Percentiles rank a stretch among this genome's conserved stretches.
Conservation (phyloP, 2,797 vertebrate species). For the Peromyscus melanophrys region DNA sequence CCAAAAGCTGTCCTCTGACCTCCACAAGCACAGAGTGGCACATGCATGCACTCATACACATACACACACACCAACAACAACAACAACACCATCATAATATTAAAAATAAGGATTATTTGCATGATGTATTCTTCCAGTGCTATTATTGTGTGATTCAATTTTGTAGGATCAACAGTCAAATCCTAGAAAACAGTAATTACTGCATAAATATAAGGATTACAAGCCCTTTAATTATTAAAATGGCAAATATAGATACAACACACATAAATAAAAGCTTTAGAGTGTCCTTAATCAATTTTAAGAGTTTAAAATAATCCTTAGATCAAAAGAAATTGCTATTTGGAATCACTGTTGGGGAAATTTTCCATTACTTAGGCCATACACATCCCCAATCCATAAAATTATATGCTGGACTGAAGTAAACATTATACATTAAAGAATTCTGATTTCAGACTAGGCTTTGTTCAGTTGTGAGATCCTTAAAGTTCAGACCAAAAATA, state of each 20-base stretch:
- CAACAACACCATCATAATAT: not conserved
- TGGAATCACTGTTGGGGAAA: not conserved
- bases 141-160: slow-evolving; percentile 25
- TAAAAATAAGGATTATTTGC: not conserved
- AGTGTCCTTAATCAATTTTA: not conserved
- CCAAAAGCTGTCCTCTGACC: not conserved
- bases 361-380: not conserved
- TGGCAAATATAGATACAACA: not conserved
- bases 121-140: not conserved
- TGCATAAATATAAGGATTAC: not conserved
- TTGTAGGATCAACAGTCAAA: not conserved
- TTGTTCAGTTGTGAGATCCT: not conserved
- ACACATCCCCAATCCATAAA: slow-evolving; percentile 9
- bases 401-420: not conserved
- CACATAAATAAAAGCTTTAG: not conserved
- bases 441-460: slow-evolving; percentile 15
- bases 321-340: slow-evolving; percentile 11
- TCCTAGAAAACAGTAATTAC: not conserved
- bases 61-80: not conserved
- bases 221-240: not conserved
- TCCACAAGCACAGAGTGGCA: not conserved
- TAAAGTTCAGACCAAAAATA: slow-evolving; percentile 30
- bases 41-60: not conserved
- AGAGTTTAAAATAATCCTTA: slow-evolving; percentile 46
- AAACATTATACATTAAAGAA: slow-evolving; percentile 47